These are phyloP conservation scores for Lycodopsis pacificus DNA, from an alignment of 2,797 vertebrate species.

Conservation along the genomic window DNA sequence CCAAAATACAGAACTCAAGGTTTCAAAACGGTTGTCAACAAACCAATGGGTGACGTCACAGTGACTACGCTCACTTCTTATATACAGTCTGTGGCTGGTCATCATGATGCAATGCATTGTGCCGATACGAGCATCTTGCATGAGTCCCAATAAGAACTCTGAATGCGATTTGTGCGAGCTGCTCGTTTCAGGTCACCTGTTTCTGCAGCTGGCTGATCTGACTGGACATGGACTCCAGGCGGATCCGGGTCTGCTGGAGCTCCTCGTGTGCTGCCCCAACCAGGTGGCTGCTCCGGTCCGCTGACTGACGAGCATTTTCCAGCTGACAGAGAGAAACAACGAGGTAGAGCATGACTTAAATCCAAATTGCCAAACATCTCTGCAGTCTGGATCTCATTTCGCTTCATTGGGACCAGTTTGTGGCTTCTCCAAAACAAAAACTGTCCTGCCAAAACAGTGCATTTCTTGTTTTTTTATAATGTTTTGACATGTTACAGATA, in stretches of 20 bases:
- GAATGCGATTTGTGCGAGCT: background rate
- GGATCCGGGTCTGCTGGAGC: constrained; percentile 91
- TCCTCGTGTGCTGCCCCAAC: constrained; percentile 94
- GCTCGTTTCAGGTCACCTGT: constrained; percentile 83
- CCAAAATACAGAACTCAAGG: no score
- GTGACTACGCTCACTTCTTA: no score
- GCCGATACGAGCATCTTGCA: background rate
- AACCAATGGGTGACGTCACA: no score
- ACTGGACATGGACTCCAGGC: constrained; percentile 89
- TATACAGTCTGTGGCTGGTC: background rate
- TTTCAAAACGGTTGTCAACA: no score
- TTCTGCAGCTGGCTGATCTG: constrained; percentile 98
- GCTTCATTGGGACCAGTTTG: background rate
- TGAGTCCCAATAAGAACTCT: background rate
- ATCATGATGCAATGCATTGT: background rate
- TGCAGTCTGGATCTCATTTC: background rate
- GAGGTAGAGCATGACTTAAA: background rate
- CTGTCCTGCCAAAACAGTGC: background rate
- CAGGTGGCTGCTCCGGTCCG: constrained; percentile 94
- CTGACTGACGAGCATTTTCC: constrained; percentile 92
- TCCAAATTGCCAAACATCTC: background rate
- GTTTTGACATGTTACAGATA: background rate
- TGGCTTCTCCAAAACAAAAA: background rate
- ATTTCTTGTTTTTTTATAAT: background rate
- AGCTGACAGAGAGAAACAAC: constrained; percentile 80